Evolutionary conservation across 92 coral and sea anemone genomes (phyloP), one percentile per base, ranked within the genome.

Genomic region (Zoanthus solanderi): DNA sequence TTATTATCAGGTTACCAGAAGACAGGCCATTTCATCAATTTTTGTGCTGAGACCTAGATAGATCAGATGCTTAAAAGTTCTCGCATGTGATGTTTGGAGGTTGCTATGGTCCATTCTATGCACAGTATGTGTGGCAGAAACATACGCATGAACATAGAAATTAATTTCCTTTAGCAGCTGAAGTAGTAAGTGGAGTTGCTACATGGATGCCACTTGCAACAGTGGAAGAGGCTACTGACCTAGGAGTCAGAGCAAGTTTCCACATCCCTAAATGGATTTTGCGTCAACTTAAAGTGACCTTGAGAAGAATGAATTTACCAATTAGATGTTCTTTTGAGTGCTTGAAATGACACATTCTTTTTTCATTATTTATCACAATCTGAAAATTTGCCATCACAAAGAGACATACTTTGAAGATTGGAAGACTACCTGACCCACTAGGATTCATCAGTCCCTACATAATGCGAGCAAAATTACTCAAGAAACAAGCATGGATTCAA

Each of bases 21-120:
- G 84, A 84, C 60, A 50, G 92, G 50, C 90, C 92, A 16, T 69
- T 87, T 13, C 89, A 85, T 54, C 72, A 89, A 11, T 83, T 92
- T 61, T 85, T 92, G 58, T 87, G 79, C 83, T 57, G 93, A 78
- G 72, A 93, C 45, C 75, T 91, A 42, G 82, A 93, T 13, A n/a
- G 56, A 34, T 89, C 92, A 15, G 92, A 85, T 48, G 91, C 81
- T 4, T 91, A 89, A 16, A 92, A 91, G 54, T 93, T 91, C 66
- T 52, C 89, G 9, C 71, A 88, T 30, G 92, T 90, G 18, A 88
- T 93, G 14, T 93, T 93, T 72, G 90, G 95, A 11, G 92, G 95
- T 13, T 91, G 96, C 66, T 93, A 93, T 53, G 89, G 94, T 69
- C 94, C 92, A 8, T 91, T 86, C 78, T 79, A 88, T 30, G 90